Evolutionary conservation across 92 coral and sea anemone species (phyloP).

Genomic region (Pocillopora grandis): DNA sequence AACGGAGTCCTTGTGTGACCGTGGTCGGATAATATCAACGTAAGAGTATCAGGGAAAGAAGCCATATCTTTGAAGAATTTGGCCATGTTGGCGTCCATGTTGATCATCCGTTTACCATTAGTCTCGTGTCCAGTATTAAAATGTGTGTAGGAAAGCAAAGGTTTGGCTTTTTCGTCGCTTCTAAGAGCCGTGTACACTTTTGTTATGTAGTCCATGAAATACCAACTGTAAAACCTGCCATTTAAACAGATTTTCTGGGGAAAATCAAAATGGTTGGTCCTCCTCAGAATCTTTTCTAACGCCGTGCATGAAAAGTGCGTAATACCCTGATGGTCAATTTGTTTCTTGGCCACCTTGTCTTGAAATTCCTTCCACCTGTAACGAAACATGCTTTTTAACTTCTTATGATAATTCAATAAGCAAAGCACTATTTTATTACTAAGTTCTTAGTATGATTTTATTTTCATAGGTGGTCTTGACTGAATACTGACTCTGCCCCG

Average conservation of each 20-base stretch:
- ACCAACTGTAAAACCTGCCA: conserved; percentile 52
- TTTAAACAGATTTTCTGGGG: conserved; percentile 65
- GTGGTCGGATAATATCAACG: background rate
- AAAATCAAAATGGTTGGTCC: conserved; percentile 52
- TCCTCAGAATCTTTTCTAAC: conserved; percentile 30
- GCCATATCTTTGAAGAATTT: conserved; percentile 47
- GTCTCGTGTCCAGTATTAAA: conserved; percentile 71
- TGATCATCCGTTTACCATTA: conserved; percentile 58
- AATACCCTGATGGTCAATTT: conserved; percentile 59
- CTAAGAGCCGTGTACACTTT: conserved; percentile 14
- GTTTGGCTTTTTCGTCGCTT: conserved; percentile 21
- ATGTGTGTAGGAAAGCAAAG: conserved; percentile 52
- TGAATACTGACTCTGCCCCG: no score
- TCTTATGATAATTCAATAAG: no score
- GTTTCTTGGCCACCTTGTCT: conserved; percentile 30
- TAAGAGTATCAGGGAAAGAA: background rate
- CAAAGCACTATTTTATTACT: no score
- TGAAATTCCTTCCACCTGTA: conserved; percentile 61
- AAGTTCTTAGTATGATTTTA: no score
- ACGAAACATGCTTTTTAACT: background rate
- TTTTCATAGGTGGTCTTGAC: no score
- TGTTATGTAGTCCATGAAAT: conserved; percentile 49
- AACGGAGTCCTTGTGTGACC: background rate
- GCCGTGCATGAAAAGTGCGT: conserved; percentile 68
- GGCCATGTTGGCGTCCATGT: conserved; percentile 62